phyloP scores from a whole-genome alignment of 2,113 vertebrate genomes.

The Stegostoma tigrinum region DNA sequence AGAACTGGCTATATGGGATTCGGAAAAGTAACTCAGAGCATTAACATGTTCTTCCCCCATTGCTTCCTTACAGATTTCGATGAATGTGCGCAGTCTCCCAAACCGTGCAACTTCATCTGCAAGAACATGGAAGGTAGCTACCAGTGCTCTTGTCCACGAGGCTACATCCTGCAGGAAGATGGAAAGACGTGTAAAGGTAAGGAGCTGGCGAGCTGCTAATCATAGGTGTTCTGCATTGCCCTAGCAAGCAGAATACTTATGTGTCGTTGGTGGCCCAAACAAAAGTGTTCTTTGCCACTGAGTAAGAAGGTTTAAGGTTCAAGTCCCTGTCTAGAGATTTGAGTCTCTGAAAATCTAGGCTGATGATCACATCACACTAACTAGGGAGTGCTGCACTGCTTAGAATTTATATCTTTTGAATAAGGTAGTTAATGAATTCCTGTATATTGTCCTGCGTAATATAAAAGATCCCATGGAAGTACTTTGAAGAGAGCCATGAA shows the following conservation, averaged over 20 bases:
- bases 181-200: conserved; percentile 89
- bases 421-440: background rate
- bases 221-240: background rate
- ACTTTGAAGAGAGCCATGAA: background rate
- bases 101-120: conserved; percentile 87
- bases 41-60: background rate
- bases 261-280: background rate
- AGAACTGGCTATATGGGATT: background rate
- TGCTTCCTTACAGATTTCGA: conserved; percentile 66
- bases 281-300: background rate
- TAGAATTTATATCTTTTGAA: background rate
- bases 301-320: background rate
- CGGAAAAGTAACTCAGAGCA: background rate
- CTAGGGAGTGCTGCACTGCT: background rate
- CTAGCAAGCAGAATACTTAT: too few species aligned
- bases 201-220: background rate
- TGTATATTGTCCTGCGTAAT: background rate
- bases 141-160: conserved; percentile 83
- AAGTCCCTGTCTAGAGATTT: background rate
- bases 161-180: conserved; percentile 79
- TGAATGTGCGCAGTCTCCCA: conserved; percentile 79
- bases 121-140: conserved; percentile 92
- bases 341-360: background rate
- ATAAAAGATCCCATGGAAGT: background rate
- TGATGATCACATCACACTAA: background rate